Evolutionary conservation across 1,140 invertebrate species (phyloP).

Genomic region (Drosophila setifemur): DNA sequence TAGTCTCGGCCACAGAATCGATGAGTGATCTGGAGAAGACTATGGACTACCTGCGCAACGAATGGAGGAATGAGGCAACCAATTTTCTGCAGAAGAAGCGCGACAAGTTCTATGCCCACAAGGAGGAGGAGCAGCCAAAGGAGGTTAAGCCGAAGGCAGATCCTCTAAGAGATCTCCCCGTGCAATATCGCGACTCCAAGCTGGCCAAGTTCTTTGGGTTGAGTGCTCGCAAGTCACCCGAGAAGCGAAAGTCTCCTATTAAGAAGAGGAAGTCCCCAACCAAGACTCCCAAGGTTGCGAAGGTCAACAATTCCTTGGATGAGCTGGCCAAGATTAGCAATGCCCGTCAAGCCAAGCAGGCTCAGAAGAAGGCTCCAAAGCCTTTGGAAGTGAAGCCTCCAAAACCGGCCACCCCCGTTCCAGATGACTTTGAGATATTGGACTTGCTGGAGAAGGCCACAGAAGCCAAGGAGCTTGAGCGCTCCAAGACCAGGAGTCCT

Average conservation of each 20-base stretch:
- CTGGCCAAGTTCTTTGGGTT: slow-evolving; percentile 77
- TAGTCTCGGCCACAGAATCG: slow-evolving; percentile 55
- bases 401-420: slow-evolving; percentile 43
- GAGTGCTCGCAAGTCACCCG: slow-evolving; percentile 48
- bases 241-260: slow-evolving; percentile 62
- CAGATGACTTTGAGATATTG: slow-evolving; percentile 67
- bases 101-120: slow-evolving; percentile 66
- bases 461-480: slow-evolving; percentile 53
- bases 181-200: slow-evolving; percentile 73
- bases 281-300: slow-evolving; percentile 33
- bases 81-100: slow-evolving; percentile 78
- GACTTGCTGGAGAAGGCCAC: slow-evolving; percentile 61
- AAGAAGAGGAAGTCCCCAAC: slow-evolving; percentile 57
- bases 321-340: slow-evolving; percentile 60
- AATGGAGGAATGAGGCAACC: slow-evolving; percentile 78
- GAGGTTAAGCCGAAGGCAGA: slow-evolving; percentile 14
- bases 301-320: slow-evolving; percentile 57
- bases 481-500: slow-evolving; percentile 65
- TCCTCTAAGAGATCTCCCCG: slow-evolving; percentile 27
- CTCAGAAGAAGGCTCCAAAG: slow-evolving; percentile 21
- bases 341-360: slow-evolving; percentile 47
- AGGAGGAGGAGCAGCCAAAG: slow-evolving; percentile 47
- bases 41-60: slow-evolving; percentile 76
- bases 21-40: slow-evolving; percentile 77
- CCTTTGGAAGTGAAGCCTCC: neutral